Evolutionary conservation across 2,797 vertebrate species (phyloP).

Genomic region (Alectoris magna): DNA sequence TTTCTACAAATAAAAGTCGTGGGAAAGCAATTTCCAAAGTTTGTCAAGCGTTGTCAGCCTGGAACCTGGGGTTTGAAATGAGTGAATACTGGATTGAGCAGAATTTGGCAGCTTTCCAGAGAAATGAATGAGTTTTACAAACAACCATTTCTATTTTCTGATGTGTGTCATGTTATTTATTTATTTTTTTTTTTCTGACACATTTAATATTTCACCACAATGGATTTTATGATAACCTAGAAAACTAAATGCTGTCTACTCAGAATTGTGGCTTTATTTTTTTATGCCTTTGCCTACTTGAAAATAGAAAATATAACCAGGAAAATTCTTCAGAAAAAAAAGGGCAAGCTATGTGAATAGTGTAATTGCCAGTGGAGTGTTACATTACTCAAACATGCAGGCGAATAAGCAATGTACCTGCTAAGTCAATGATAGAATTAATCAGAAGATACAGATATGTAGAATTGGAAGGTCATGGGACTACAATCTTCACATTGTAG

Average conservation of each 20-base stretch:
- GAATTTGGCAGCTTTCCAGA: background rate
- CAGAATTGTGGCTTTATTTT: background rate
- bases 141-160: background rate
- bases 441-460: background rate
- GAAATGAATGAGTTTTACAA: background rate
- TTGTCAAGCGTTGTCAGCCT: background rate
- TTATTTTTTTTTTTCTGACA: background rate
- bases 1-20: background rate
- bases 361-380: background rate
- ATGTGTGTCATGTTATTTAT: background rate
- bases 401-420: background rate
- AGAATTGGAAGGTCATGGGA: background rate
- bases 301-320: background rate
- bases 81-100: rapidly evolving
- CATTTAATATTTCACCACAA: background rate
- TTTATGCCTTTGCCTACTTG: background rate
- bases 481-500: background rate
- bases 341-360: background rate
- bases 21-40: background rate
- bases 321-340: background rate
- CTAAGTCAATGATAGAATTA: background rate
- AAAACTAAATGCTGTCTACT: background rate
- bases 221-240: background rate
- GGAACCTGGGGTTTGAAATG: background rate
- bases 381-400: background rate